Evolutionary conservation across 1,140 invertebrate genomes (phyloP).

Genomic region (Sminthurides bifidus): DNA sequence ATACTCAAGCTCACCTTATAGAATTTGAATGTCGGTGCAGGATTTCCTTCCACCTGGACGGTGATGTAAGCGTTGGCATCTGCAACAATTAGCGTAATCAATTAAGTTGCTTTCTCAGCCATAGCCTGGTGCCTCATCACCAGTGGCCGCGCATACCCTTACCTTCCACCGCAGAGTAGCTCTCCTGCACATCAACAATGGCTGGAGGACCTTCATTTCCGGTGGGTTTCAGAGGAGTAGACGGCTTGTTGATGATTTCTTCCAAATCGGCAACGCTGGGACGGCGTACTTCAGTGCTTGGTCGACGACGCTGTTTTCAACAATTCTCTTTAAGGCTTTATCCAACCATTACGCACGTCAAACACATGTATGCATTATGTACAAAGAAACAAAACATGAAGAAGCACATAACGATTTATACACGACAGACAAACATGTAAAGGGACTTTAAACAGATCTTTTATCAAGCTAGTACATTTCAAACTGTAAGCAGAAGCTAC

Average conservation of each 20-base stretch:
- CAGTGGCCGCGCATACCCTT: conserved; percentile 68
- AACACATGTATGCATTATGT: conserved; percentile 3
- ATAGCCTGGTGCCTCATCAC: conserved; percentile 48
- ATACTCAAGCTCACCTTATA: conserved; percentile 69
- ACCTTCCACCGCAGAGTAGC: conserved; percentile 85
- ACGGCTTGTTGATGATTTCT: conserved; percentile 74
- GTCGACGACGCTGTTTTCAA: conserved; percentile 74
- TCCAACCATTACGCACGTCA: conserved; percentile 33
- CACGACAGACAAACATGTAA: neutral
- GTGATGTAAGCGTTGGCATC: conserved; percentile 80
- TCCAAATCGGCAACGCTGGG: conserved; percentile 78
- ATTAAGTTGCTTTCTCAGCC: neutral
- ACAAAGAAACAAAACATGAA: too few species aligned
- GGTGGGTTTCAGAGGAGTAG: conserved; percentile 65
- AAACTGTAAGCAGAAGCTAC: too few species aligned
- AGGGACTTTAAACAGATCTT: neutral
- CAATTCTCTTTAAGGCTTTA: too few species aligned
- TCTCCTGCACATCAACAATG: conserved; percentile 80
- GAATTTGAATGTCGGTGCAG: conserved; percentile 87
- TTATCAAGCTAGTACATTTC: too few species aligned
- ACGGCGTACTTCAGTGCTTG: conserved; percentile 69
- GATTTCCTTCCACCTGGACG: conserved; percentile 79
- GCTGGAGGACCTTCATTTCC: conserved; percentile 66
- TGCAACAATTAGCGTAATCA: conserved; percentile 37
- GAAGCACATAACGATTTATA: neutral